Conservation (phyloP, 2,888 invertebrate species). For the Macaria notata region DNA sequence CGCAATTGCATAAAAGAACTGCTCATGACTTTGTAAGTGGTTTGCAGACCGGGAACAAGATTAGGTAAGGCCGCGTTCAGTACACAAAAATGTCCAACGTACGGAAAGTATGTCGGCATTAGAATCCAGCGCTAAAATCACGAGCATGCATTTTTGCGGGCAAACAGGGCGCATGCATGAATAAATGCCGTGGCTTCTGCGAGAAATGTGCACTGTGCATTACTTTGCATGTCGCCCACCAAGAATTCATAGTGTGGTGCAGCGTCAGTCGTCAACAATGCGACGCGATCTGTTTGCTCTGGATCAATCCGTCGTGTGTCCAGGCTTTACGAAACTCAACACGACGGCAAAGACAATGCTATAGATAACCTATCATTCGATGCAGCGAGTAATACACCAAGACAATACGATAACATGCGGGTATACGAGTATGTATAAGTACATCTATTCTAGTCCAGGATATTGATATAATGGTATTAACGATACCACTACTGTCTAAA, state of each 20-base stretch:
- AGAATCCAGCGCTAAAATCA: slow-evolving; percentile 20
- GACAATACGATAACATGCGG: too few relatives aligned
- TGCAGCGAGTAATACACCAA: too few relatives aligned
- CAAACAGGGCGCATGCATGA: slow-evolving; percentile 26
- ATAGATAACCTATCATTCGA: too few relatives aligned
- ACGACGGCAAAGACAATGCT: too few relatives aligned
- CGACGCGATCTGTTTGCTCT: slow-evolving; percentile 22
- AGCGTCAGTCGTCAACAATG: slow-evolving; percentile 19
- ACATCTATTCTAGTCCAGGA: too few relatives aligned
- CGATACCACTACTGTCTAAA: too few relatives aligned
- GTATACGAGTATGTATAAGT: too few relatives aligned
- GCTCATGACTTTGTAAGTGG: slow-evolving; percentile 9
- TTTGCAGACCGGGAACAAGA: slow-evolving; percentile 5
- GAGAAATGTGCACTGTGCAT: slow-evolving; percentile 23
- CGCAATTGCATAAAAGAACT: slow-evolving; percentile 2
- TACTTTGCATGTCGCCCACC: slow-evolving; percentile 23
- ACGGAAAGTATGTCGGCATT: slow-evolving; percentile 12
- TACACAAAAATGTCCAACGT: slow-evolving; percentile 10
- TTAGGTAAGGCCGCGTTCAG: slow-evolving; percentile 2
- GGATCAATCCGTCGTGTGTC: slow-evolving; percentile 5
- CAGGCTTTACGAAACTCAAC: too few relatives aligned
- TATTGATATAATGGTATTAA: too few relatives aligned
- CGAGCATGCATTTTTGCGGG: slow-evolving; percentile 26
- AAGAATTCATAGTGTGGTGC: slow-evolving; percentile 25
- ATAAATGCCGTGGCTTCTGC: slow-evolving; percentile 22